Base-by-base conservation (phyloP, 1,140 invertebrate species). In the Batillaria attramentaria region DNA sequence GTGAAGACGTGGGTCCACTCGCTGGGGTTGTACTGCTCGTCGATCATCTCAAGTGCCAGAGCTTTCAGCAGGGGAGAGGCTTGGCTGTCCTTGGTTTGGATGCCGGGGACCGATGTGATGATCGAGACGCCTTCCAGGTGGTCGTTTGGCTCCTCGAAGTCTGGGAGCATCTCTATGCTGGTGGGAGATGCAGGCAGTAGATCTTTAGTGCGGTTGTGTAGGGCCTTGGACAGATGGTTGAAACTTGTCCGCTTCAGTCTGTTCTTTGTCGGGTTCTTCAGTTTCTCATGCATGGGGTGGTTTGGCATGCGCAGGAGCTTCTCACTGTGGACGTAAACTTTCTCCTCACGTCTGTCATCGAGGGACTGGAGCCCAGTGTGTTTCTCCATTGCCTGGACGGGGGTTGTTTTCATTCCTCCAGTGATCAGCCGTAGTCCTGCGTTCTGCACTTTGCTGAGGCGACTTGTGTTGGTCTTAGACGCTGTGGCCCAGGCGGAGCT, bases 81-180 rank as follows among this genome's bases (percentile, higher is more conserved):
- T n/a, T n/a, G n/a, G n/a, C n/a, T n/a, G n/a, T n/a, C n/a, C n/a
- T n/a, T n/a, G n/a, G n/a, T n/a, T n/a, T n/a, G n/a, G n/a, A n/a
- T n/a, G n/a, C n/a, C n/a, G n/a, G n/a, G n/a, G n/a, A n/a, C n/a
- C n/a, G n/a, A n/a, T n/a, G n/a, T n/a, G n/a, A n/a, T n/a, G n/a
- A n/a, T n/a, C n/a, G n/a, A n/a, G n/a, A n/a, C n/a, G n/a, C n/a
- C n/a, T n/a, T n/a, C n/a, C n/a, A n/a, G n/a, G n/a, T n/a, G n/a
- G n/a, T n/a, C n/a, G n/a, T 62, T 31, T 62, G 57, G 57, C 33
- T 62, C 57, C 57, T 62, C 57, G 33, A 62, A 62, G 33, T 62
- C 57, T 16, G 57, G n/a, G 10, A 3, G 57, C 57, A 62, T 62
- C 57, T 62, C 57, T 31, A 62, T 62, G n/a, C 33, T 2, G 3